Evolutionary conservation across 1,140 invertebrate genomes (phyloP).

Genomic region (Drosophila gunungcola): DNA sequence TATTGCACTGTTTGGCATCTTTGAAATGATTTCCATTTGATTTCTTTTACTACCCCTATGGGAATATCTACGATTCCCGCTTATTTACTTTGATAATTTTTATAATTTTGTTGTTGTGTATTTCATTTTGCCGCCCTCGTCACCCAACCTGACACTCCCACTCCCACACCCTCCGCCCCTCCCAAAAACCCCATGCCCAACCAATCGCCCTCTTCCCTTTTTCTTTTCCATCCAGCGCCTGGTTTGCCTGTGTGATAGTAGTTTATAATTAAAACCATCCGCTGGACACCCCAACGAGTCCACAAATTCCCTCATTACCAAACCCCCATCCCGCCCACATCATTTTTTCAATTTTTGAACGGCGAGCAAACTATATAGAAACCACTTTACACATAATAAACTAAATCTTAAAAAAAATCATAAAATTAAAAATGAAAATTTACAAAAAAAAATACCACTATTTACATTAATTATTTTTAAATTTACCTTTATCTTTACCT

Average conservation of each 20-base stretch:
- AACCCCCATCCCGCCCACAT: not conserved
- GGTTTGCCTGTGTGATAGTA: slow-evolving; percentile 85
- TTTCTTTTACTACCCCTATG: slow-evolving; percentile 28
- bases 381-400: slow-evolving; percentile 39
- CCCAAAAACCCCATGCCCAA: not conserved
- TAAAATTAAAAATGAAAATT: slow-evolving; percentile 40
- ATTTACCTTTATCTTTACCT: slow-evolving; percentile 53
- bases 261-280: slow-evolving; percentile 82
- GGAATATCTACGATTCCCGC: slow-evolving; percentile 20
- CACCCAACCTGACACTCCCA: not conserved
- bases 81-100: slow-evolving; percentile 54
- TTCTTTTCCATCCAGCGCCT: slow-evolving; percentile 37
- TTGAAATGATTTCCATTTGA: slow-evolving; percentile 43
- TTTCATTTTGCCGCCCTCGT: slow-evolving; percentile 46
- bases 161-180: not conserved
- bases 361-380: slow-evolving; percentile 60
- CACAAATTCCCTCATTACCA: not conserved
- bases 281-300: slow-evolving; percentile 33
- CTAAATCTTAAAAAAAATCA: slow-evolving; percentile 27
- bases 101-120: slow-evolving; percentile 62
- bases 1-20: slow-evolving; percentile 34
- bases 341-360: slow-evolving; percentile 49
- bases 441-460: slow-evolving; percentile 49
- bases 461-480: slow-evolving; percentile 78
- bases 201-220: not conserved